Base-by-base conservation (phyloP, 1,140 invertebrate genomes). In the Lanistes nyassanus region DNA sequence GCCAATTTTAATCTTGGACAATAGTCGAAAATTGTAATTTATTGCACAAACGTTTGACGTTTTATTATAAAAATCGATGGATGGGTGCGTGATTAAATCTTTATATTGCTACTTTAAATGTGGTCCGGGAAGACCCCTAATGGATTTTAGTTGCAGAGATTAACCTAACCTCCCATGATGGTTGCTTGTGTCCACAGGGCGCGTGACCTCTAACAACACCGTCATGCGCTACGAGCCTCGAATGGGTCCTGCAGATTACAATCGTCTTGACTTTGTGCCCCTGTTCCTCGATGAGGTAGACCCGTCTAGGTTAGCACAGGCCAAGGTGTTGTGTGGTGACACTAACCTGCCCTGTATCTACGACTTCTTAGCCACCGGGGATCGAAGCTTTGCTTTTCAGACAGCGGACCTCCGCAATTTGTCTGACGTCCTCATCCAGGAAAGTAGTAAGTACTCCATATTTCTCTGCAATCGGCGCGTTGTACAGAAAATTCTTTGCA, bases 281-380 rank as follows among this genome's bases (percentile, higher is more conserved):
- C 31, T 73, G 19, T 82, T 80, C 56, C 34, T 76, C 9, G 81
- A 82, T 26, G 77, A 82, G 39, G 76, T 75, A 0, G 68, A 75
- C 56, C 16, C 67, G 23, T 42, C 72, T 3, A 21, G 62, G 3
- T 34, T 68, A 29, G 47, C 39, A 19, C 68, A 70, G 9, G 76
- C 80, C n/a, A 68, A 36, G 16, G 23, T 34, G 26, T 56, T 70
- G 31, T 82, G 81, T 68, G 66, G 66, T 19, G 76, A 64, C 3
- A 65, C 64, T 13, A 80, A 80, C 42, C 34, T 66, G 19, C 64
- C 80, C 34, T 82, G 81, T 60, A 70, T 79, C 26, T 82, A 76
- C 51, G 81, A 82, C 62, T 76, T 65, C 51, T 39, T 82, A 23
- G 75, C 78, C 21, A 82, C 81, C n/a, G 76, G 76, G 19, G 74